These are phyloP conservation scores for Chrysomela aeneicollis DNA, from an alignment of 2,888 invertebrate genomes.

Conservation along the genomic window DNA sequence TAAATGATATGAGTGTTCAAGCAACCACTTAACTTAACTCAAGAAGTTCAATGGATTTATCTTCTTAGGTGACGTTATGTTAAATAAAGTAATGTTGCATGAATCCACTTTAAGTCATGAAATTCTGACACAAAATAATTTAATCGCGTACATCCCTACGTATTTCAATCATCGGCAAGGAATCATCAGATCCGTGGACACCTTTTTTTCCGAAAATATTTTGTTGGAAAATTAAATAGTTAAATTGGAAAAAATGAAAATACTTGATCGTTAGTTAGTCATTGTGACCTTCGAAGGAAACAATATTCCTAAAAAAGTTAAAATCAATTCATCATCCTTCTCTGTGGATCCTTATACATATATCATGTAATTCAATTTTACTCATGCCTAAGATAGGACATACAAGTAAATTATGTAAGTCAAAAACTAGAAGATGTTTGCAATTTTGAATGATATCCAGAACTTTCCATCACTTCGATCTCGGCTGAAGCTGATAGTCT, in stretches of 20 bases:
- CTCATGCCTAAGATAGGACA: background rate
- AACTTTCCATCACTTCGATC: background rate
- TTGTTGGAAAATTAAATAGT: background rate
- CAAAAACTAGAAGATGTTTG: background rate
- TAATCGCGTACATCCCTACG: background rate
- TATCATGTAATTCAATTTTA: background rate
- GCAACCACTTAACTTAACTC: too few species aligned
- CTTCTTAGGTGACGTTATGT: too few species aligned
- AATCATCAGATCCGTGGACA: background rate
- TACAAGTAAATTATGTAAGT: background rate
- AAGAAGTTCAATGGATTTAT: too few species aligned
- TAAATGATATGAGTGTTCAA: too few species aligned
- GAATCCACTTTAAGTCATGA: too few species aligned
- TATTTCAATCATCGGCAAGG: constrained; percentile 9
- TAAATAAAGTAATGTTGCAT: too few species aligned
- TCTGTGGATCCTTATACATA: background rate
- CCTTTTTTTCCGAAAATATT: constrained; percentile 6
- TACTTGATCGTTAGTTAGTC: background rate
- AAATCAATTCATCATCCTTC: background rate
- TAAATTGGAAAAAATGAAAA: constrained; percentile 2
- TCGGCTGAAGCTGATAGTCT: too few species aligned
- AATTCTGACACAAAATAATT: background rate
- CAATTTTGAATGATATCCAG: constrained; percentile 9
- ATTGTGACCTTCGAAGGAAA: background rate
- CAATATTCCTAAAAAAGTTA: background rate